Evolutionary conservation across 1,140 invertebrate genomes (phyloP), one percentile per base, ranked within the genome.

Genomic region (Trichoplusia ni): DNA sequence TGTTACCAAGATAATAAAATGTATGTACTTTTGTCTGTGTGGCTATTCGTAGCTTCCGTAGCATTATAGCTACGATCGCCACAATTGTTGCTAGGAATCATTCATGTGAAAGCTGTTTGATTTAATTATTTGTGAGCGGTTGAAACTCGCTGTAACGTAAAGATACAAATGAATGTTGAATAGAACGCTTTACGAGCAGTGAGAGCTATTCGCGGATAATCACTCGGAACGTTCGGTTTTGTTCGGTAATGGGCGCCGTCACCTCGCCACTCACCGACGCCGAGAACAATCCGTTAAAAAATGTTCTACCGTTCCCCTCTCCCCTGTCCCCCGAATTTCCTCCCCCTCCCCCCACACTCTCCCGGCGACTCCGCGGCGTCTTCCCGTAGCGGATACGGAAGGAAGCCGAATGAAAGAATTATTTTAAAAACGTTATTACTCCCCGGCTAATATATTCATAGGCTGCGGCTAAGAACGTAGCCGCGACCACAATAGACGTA

Each of bases 401-500:
- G 38, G 38, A 42, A 42, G 18, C 11, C 23, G 27, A 44, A 59
- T 59, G 56, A 59, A 59, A 40, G 40, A 38, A 59, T 59, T 59
- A 59, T 59, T 59, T 44, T 59, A 33, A 59, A 59, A 59, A 11
- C 56, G 56, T 44, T 59, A 59, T 59, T 59, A 58, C 37, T 21
- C 27, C 9, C 16, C 6, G 25, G 25, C 19, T 58, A 44, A 58
- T 58, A 38, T 58, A 58, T 58, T 58, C 54, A 58, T 58, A 58
- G 54, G 38, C 44, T 29, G 54, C 23, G 38, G 54, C 11, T 58
- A 25, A 21, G 31, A 46, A 16, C 42, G 23, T 7, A 2, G 23
- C 1, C 21, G 5, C n/a, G 11, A 25, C 19, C 13, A 1, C 21
- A 23, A 11, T 14, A 16, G 13, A n/a, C 7, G 6, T 38, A 9